Base-by-base conservation (phyloP, 2,797 vertebrate species). In the Anisognathus igniventris region DNA sequence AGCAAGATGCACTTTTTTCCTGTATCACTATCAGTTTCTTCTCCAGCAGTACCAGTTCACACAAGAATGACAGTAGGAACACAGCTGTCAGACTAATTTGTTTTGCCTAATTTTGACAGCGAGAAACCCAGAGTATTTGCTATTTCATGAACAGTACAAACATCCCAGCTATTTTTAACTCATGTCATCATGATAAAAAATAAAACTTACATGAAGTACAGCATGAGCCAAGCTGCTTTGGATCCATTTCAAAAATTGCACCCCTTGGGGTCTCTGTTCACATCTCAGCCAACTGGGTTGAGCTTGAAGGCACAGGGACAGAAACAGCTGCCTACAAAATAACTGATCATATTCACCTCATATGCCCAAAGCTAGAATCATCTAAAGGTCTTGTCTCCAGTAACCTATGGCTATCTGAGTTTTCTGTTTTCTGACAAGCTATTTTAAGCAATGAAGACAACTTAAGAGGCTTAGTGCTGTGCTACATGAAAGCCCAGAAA, bases 141-240 rank as follows among this genome's bases (percentile, higher is more conserved):
- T 95, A 65, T 91, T 95, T 93, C 81, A 80, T 77, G 78, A 94
- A 61, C 53, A 89, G 57, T 65, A 85, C 25, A 73, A 92, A 89
- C 35, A 79, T 87, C 45, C 33, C 31, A 39, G 61, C 28, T 95
- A 95, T 96, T 94, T 96, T 96, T 95, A 95, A 65, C 78, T 61
- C 66, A 31, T 79, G 67, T 68, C 88, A 87, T 77, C 68, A 65
- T 72, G 86, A 93, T 93, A 33, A 89, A 91, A 95, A 93, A 80
- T 89, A 85, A 94, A 90, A 79, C 80, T 87, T 71, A 92, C 53
- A 87, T 56, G 84, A 89, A 91, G 65, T 45, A 48, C 67, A 91
- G 53, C 4, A 2, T 77, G 50, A 89, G 50, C 67, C 78, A 95
- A 82, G 65, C 39, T 91, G 48, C 74, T 94, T 85, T 95, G 94